Conservation (phyloP, 2,888 invertebrate species). For the Chrysopilus asiliformis region DNA sequence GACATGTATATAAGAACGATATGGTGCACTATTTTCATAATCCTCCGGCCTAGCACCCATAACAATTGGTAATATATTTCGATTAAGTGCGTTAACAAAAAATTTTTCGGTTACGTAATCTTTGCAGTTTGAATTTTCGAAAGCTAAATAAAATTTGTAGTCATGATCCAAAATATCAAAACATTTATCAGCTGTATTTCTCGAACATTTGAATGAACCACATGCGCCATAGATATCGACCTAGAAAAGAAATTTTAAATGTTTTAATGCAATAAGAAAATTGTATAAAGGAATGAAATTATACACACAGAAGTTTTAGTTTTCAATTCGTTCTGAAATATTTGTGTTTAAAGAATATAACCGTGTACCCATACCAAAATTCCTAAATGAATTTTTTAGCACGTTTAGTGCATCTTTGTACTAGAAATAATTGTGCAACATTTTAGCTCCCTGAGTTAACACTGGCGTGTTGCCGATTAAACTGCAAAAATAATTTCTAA, state of each 20-base stretch:
- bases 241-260: conserved; percentile 16
- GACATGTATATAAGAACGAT: conserved; percentile 87
- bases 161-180: conserved; percentile 81
- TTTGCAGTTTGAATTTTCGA: conserved; percentile 92
- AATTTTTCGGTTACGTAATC: conserved; percentile 97
- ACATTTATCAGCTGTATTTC: conserved; percentile 67
- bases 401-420: too few relatives aligned
- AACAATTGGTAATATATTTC: conserved; percentile 82
- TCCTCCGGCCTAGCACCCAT: conserved; percentile 92
- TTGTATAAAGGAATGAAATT: conserved; percentile 2
- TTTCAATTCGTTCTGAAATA: too few relatives aligned
- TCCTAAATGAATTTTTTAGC: too few relatives aligned
- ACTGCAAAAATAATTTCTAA: too few relatives aligned
- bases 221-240: conserved; percentile 89
- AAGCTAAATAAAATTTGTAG: conserved; percentile 94
- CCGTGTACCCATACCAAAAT: too few relatives aligned
- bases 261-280: not conserved
- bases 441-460: too few relatives aligned
- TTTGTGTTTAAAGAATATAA: too few relatives aligned
- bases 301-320: too few relatives aligned
- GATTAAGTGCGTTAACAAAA: conserved; percentile 83
- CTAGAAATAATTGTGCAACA: too few relatives aligned
- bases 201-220: conserved; percentile 71
- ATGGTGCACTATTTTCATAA: conserved; percentile 77
- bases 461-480: too few relatives aligned